A percentile compares a stretch with the other conserved stretches of the same genome.
These are phyloP conservation scores for Octonoba sinensis DNA, from an alignment of 2,888 invertebrate genomes.

Conservation along the genomic window DNA sequence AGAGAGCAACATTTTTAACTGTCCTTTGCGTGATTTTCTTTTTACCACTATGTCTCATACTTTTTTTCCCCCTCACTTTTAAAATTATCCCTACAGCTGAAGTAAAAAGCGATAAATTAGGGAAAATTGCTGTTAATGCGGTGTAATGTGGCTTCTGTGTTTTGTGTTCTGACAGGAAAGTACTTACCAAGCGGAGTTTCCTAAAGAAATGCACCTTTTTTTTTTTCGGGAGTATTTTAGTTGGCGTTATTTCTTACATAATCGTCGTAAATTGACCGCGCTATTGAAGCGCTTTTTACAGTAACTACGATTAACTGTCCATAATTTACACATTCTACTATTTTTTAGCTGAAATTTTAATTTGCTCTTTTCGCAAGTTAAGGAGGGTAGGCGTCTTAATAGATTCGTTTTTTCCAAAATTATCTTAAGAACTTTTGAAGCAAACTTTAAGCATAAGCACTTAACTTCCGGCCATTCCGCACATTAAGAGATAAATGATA, in stretches of 20 bases:
- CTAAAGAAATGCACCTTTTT: neutral
- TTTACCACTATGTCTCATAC: constrained; percentile 10
- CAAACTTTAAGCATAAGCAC: too few species aligned
- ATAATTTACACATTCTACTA: too few species aligned
- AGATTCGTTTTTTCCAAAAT: too few species aligned
- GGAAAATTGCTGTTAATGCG: constrained; percentile 42
- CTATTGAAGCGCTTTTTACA: constrained; percentile 9
- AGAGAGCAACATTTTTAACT: constrained; percentile 29
- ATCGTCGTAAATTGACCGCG: constrained; percentile 30
- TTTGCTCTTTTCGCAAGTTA: too few species aligned
- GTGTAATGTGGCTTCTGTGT: constrained; percentile 27
- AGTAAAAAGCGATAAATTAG: constrained; percentile 60
- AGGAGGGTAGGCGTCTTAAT: too few species aligned
- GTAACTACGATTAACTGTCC: too few species aligned
- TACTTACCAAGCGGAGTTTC: constrained; percentile 10
- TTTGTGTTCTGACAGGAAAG: constrained; percentile 36
- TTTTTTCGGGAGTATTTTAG: constrained; percentile 10
- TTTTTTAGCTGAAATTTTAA: too few species aligned
- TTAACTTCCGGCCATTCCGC: too few species aligned
- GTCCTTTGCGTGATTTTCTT: constrained; percentile 15
- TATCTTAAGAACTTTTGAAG: too few species aligned
- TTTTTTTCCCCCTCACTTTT: constrained; percentile 22
- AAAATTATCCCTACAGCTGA: constrained; percentile 44
- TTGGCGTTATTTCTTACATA: constrained; percentile 40
- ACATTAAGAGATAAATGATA: too few species aligned